A percentile compares a stretch with the other conserved stretches of the same genome.
phyloP scores from a whole-genome alignment of 2,113 vertebrate genomes.

The Eretmochelys imbricata region DNA sequence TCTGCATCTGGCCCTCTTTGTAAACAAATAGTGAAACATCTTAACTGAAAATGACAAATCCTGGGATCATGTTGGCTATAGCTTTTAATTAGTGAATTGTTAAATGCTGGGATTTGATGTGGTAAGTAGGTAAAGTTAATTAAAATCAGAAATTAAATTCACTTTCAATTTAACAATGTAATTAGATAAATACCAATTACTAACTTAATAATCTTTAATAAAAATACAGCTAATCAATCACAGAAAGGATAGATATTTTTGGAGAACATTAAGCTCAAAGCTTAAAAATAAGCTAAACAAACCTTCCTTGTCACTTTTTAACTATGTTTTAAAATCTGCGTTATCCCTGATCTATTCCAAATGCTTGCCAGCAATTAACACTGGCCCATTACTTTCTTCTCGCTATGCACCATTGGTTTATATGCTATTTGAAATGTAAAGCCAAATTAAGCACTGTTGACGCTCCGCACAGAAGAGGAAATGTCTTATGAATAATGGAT shows the following conservation, averaged over 20 bases:
- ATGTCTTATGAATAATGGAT: slow-evolving; percentile 53
- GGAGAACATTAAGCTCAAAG: background rate
- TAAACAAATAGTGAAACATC: background rate
- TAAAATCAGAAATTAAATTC: background rate
- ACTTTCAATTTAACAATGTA: background rate
- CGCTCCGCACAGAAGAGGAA: background rate
- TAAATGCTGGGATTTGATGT: background rate
- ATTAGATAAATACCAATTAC: background rate
- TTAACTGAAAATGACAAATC: background rate
- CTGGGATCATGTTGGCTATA: background rate
- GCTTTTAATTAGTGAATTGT: background rate
- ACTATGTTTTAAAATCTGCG: slow-evolving; percentile 11
- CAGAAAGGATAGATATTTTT: background rate
- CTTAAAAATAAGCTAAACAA: background rate
- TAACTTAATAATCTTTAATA: background rate
- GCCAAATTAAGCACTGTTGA: slow-evolving; percentile 44
- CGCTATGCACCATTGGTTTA: slow-evolving; percentile 35
- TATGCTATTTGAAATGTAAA: slow-evolving; percentile 47
- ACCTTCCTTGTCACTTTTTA: background rate
- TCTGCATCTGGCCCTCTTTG: background rate
- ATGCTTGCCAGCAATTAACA: slow-evolving; percentile 5
- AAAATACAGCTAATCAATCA: background rate
- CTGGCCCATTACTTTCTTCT: slow-evolving; percentile 23
- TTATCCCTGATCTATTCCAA: slow-evolving; percentile 18
- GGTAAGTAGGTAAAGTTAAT: background rate